Base-by-base conservation (phyloP, 2,888 invertebrate species). In the Celastrina argiolus region DNA sequence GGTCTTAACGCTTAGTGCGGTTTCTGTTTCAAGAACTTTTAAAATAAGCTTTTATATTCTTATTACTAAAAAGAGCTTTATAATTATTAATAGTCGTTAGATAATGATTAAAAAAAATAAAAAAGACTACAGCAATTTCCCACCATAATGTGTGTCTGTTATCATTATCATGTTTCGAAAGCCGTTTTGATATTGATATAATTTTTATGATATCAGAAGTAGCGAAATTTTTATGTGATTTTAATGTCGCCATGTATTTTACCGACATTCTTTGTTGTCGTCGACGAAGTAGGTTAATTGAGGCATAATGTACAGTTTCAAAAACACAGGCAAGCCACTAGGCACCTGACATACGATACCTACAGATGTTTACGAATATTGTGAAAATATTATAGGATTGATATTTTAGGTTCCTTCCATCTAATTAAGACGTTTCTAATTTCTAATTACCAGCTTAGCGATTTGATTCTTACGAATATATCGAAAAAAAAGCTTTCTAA, bases 241-340 rank as follows among this genome's bases (percentile, higher is more conserved):
- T 45, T 45, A 45, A 45, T 45, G 45, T 18, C 45, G 10, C 18
- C 18, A 45, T 18, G 45, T 45, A 45, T 45, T 18, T 18, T 3
- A 45, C 18, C 18, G 45, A 18, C 45, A 18, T 45, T 45, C 18
- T 18, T 45, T 45, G 45, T 18, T 45, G 45, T 45, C 45, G 18
- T 45, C 45, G 18, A 10, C n/a, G 10, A 59, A 59, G 36, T 59
- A 36, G 59, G 59, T 14, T 59, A 59, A 59, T 51, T 18, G 59
- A 59, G 16, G 18, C 34, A 28, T 12, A 31, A 58, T 58, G 56
- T 56, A 56, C 6, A 59, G 14, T 34, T 34, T 18, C 8, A 34
- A 16, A 8, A 18, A 59, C 59, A 18, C 36, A 18, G 16, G 36
- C 34, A 12, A 18, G 18, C 31, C 31, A 18, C 45, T 10, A 18